A percentile compares a stretch with the other conserved stretches of the same genome.
These are phyloP conservation scores for Sphaerodactylus townsendi DNA, from an alignment of 2,113 vertebrate species.

Conservation along the genomic window DNA sequence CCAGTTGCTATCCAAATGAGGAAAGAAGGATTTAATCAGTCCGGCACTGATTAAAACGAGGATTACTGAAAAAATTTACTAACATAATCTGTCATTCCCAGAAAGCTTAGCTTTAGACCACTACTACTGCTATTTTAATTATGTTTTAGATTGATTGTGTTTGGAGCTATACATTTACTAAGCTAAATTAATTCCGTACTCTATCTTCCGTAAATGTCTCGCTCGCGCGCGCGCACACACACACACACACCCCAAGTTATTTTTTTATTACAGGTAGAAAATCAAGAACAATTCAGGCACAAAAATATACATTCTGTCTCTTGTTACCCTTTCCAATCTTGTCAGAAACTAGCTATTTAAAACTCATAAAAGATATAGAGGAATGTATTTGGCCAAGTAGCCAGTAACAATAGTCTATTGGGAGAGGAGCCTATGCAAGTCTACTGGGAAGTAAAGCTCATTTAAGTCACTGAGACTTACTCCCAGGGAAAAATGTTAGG, in stretches of 20 bases:
- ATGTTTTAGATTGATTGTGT: conserved; percentile 12
- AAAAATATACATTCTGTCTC: background rate
- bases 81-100: conserved; percentile 30
- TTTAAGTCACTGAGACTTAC: too few species aligned
- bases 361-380: background rate
- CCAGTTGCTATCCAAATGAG: conserved; percentile 18
- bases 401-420: background rate
- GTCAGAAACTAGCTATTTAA: background rate
- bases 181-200: background rate
- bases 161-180: conserved; percentile 4
- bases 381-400: background rate
- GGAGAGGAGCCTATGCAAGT: too few species aligned
- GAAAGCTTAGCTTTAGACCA: conserved; percentile 19
- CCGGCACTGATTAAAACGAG: conserved; percentile 27
- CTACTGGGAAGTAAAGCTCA: too few species aligned
- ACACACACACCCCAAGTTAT: background rate
- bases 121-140: conserved; percentile 26
- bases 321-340: background rate
- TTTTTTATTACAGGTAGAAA: background rate
- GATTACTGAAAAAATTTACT: conserved; percentile 35
- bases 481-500: too few species aligned
- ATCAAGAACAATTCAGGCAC: background rate
- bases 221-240: background rate
- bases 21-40: conserved; percentile 32
- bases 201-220: background rate